Percentiles rank a stretch among this genome's conserved stretches.
phyloP scores from a whole-genome alignment of 2,113 vertebrate genomes.

The Morone saxatilis region DNA sequence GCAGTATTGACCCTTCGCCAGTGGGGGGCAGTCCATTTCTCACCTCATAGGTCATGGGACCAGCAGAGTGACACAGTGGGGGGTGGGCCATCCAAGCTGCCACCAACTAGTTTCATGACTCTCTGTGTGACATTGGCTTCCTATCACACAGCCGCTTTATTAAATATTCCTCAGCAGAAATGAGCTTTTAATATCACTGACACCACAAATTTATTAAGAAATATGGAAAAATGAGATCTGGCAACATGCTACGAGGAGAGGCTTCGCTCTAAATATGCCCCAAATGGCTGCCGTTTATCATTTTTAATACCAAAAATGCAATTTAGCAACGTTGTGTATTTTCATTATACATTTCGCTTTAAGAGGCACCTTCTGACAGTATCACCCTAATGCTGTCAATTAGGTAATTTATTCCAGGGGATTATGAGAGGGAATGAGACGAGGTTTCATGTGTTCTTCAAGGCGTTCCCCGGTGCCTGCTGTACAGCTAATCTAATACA shows the following conservation, averaged over 20 bases:
- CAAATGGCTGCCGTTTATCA: constrained; percentile 79
- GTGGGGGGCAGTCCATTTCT: constrained; percentile 78
- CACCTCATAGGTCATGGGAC: constrained; percentile 68
- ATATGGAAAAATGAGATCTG: constrained; percentile 75
- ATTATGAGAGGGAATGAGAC: constrained; percentile 75
- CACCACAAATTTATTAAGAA: constrained; percentile 77
- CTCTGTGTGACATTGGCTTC: constrained; percentile 78
- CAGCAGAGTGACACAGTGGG: constrained; percentile 58
- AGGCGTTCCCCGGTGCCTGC: constrained; percentile 71
- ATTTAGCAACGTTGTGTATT: constrained; percentile 72
- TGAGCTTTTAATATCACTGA: constrained; percentile 80
- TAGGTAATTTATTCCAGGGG: constrained; percentile 79
- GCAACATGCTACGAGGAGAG: constrained; percentile 51
- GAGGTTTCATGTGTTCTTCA: constrained; percentile 70
- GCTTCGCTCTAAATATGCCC: constrained; percentile 66
- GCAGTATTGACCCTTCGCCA: constrained; percentile 82
- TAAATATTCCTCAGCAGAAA: constrained; percentile 75
- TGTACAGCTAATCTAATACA: constrained; percentile 85
- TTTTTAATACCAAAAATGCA: constrained; percentile 76
- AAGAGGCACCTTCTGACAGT: constrained; percentile 73
- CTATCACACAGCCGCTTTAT: constrained; percentile 65
- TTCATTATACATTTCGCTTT: constrained; percentile 77
- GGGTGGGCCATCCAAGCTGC: constrained; percentile 72
- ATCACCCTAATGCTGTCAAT: constrained; percentile 78
- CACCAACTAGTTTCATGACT: constrained; percentile 69